Base-by-base conservation (phyloP, 2,797 vertebrate species). In the Cynodonichthys magdalenae region DNA sequence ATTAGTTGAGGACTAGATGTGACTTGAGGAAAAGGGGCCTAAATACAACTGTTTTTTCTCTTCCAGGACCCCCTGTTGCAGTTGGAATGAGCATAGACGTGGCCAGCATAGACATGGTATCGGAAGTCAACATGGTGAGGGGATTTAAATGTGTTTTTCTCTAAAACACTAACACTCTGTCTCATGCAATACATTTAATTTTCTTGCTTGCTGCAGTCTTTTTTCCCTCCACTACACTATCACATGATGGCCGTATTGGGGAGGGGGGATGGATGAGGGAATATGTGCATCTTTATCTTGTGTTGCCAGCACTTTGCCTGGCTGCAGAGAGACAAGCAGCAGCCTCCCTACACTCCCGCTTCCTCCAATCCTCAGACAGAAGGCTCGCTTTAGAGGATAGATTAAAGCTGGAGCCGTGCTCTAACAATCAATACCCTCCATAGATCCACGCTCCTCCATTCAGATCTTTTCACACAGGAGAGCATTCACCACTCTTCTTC, bases 71-170 rank as follows among this genome's bases (percentile, higher is more conserved):
- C 64, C 96, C 96, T n/a, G 96, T 97, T 75, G 94, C 95, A 78
- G 96, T 97, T 45, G 96, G 96, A 52, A 97, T 97, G 96, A 97
- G 95, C 88, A 97, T 97, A 87, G 96, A 97, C 84, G 96, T 97
- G 86, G 95, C 96, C 53, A 97, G 96, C 88, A 97, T 97, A 80
- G 96, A 97, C 92, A 96, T 96, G 95, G 95, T 97, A 68, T 97
- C 96, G 66, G 95, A 97, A 94, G 96, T 97, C 92, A 97, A 97
- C 90, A 97, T 97, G 96, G 96, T 97, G 90, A 96, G 95, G 87
- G 69, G 6, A 65, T 68, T 29, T 53, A 42, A 54, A 62, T 53
- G 45, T n/a, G 46, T 51, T 29, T 14, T 0, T 1, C 24, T 2
- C 42, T 10, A 3, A 2, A 45, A 42, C 14, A 4, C 39, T 41